phyloP scores from a whole-genome alignment of 2,113 vertebrate genomes.

The Copsychus sechellarum region DNA sequence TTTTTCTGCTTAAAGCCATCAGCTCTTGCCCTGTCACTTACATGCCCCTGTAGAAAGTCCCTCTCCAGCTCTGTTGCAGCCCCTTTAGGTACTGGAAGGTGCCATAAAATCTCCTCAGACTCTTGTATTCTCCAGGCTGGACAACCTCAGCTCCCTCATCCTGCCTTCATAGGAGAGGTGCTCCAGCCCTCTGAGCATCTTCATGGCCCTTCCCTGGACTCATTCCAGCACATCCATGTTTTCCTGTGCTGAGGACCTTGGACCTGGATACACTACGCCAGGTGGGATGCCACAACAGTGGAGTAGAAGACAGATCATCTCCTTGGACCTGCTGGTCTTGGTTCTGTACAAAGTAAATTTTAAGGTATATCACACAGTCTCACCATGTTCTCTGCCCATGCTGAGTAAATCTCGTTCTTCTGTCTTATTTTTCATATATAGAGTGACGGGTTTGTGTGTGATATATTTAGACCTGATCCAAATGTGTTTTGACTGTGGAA shows the following conservation, averaged over 20 bases:
- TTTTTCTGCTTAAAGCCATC: neutral
- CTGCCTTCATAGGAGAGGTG: neutral
- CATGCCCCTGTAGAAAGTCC: neutral
- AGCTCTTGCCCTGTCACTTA: neutral
- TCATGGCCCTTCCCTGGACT: neutral
- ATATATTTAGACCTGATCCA: neutral
- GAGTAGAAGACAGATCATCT: neutral
- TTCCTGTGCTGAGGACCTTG: no score
- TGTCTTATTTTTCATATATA: neutral
- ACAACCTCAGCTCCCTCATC: neutral
- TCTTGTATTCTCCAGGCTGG: neutral
- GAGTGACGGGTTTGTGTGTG: accelerated
- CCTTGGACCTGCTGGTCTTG: neutral
- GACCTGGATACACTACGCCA: neutral
- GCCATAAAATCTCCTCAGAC: neutral
- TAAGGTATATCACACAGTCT: neutral
- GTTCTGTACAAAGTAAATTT: neutral
- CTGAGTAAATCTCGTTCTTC: neutral
- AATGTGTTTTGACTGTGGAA: neutral
- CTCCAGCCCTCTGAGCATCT: neutral
- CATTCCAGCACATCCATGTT: neutral
- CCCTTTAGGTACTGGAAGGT: neutral
- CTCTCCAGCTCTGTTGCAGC: neutral
- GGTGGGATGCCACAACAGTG: neutral
- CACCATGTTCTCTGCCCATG: neutral